These are phyloP conservation scores for Auanema sp. DNA, from an alignment of 2,888 invertebrate species.

Conservation along the genomic window DNA sequence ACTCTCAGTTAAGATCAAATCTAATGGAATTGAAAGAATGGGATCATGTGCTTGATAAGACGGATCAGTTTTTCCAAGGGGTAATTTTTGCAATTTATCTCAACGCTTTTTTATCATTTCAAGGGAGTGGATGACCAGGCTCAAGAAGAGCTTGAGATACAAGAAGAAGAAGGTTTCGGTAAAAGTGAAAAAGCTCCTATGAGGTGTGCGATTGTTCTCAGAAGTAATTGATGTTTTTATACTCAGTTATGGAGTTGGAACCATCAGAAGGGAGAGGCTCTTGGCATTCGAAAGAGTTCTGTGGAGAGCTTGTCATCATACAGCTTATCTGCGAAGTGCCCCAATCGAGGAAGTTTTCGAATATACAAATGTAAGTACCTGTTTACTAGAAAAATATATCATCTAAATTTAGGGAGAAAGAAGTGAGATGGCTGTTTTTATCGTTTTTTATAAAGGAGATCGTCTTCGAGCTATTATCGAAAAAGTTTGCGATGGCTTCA, in stretches of 20 bases:
- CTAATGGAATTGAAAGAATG: constrained; percentile 61
- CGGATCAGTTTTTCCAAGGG: constrained; percentile 62
- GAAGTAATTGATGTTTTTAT: not conserved
- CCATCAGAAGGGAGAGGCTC: constrained; percentile 87
- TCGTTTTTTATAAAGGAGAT: constrained; percentile 80
- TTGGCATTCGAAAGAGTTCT: constrained; percentile 95
- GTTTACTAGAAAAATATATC: constrained; percentile 4
- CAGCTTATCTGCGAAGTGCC: constrained; percentile 71
- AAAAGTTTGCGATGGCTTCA: constrained; percentile 71
- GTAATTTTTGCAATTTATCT: too few relatives aligned
- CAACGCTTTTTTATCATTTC: too few relatives aligned
- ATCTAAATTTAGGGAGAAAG: constrained; percentile 79
- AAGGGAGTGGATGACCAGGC: constrained; percentile 49
- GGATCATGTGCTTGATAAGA: constrained; percentile 60
- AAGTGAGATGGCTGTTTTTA: constrained; percentile 92
- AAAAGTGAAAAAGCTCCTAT: constrained; percentile 39
- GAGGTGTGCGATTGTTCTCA: constrained; percentile 20
- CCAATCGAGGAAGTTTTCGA: constrained; percentile 89
- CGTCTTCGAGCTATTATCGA: constrained; percentile 92
- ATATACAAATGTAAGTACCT: constrained; percentile 73
- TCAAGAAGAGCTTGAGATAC: constrained; percentile 40
- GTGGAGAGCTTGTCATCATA: constrained; percentile 94
- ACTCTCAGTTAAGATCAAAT: constrained; percentile 57
- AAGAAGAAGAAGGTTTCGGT: constrained; percentile 32
- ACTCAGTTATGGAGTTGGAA: constrained; percentile 90